Base-by-base conservation (phyloP, 2,888 invertebrate species). In the Nycteola revayana region DNA sequence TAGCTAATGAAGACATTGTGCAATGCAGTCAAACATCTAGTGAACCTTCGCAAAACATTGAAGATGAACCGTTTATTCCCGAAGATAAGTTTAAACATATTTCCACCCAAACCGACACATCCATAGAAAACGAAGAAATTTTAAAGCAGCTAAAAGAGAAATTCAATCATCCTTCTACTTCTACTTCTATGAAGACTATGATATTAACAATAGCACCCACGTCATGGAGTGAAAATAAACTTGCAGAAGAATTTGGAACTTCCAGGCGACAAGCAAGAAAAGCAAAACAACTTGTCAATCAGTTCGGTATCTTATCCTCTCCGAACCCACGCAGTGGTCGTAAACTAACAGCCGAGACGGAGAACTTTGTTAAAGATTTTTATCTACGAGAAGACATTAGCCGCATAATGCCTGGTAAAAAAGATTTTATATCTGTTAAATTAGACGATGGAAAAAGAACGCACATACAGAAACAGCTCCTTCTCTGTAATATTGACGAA, bases 191-290 rank as follows among this genome's bases (percentile, higher is more conserved):
- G 11, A 47, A 49, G 8, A 52, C 36, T 2, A 37, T 60, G 39
- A 55, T 55, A 28, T 17, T 56, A 0, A 58, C 49, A 1, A 28
- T 49, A 9, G 52, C 49, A 28, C 50, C 54, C 0, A 49, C 14
- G 18, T 51, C 53, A n/a, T 53, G 51, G 46, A 50, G 48, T 32
- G 49, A 52, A 10, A 25, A 31, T 17, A 34, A 28, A 25, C 34
- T 40, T 9, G 31, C 39, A 0, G 21, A 34, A 21, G 45, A 54
- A 31, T 53, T 56, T 33, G 33, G 21, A 30, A 52, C 47, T n/a
- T 53, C 56, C 6, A 18, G 48, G 9, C 41, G 49, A 3, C 54
- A 59, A 39, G 49, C 57, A 11, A 51, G 18, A 46, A 52, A 60
- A 45, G 48, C 54, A 28, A 32, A 50, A 20, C 26, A 25, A 25